A percentile compares a stretch with the other conserved stretches of the same genome.
Conservation (phyloP, 2,113 vertebrate species). For the Bubo scandiacus region DNA sequence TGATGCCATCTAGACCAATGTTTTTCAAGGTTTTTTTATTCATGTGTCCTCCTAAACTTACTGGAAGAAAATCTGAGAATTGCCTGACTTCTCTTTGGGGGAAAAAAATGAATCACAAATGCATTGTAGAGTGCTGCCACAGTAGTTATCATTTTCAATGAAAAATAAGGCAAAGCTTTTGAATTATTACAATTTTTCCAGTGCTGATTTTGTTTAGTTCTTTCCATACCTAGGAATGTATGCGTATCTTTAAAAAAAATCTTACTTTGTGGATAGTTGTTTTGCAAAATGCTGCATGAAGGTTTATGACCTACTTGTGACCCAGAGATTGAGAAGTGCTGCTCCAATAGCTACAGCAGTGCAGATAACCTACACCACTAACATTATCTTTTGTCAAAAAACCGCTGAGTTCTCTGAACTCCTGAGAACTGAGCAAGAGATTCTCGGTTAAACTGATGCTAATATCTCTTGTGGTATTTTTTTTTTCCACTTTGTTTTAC, state of each 20-base stretch:
- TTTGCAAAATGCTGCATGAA: neutral
- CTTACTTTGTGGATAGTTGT: neutral
- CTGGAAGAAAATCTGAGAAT: neutral
- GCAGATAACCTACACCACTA: neutral
- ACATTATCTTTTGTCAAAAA: slow-evolving; percentile 6
- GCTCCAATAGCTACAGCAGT: neutral
- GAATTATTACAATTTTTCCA: neutral
- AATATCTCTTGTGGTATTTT: neutral
- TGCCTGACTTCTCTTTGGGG: neutral
- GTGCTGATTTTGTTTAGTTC: neutral
- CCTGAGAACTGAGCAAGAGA: neutral
- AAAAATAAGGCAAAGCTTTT: neutral
- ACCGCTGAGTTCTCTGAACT: slow-evolving; percentile 14
- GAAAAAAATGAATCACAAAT: neutral
- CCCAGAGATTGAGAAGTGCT: slow-evolving; percentile 4
- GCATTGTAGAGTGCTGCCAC: neutral
- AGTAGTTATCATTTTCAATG: neutral
- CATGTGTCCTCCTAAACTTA: neutral
- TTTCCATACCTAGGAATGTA: neutral
- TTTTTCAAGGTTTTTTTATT: neutral
- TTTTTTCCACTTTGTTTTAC: neutral
- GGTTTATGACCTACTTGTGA: slow-evolving; percentile 38
- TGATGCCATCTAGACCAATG: neutral
- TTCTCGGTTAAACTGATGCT: neutral
- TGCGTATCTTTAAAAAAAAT: neutral